A percentile compares a stretch with the other conserved stretches of the same genome.
phyloP scores from a whole-genome alignment of 2,113 vertebrate species.

The Megaceryle maxima region DNA sequence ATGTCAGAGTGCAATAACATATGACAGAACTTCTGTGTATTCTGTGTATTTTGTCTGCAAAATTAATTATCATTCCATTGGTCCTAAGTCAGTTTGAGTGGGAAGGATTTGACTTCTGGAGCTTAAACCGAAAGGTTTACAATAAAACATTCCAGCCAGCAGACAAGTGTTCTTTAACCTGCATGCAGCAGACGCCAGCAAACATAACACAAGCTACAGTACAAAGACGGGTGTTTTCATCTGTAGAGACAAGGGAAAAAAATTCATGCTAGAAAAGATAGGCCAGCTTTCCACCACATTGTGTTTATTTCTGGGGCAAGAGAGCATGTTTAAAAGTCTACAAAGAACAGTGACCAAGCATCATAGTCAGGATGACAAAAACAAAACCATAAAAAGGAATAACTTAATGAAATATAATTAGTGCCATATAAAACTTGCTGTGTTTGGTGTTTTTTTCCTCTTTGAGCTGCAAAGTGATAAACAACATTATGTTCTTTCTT shows the following conservation, averaged over 20 bases:
- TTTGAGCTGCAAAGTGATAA: not conserved
- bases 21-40: conserved; percentile 64
- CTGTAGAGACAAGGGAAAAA: conserved; percentile 73
- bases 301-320: not conserved
- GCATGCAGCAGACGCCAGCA: conserved; percentile 68
- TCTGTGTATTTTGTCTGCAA: conserved; percentile 71
- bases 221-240: conserved; percentile 74
- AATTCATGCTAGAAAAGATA: conserved; percentile 70
- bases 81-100: conserved; percentile 49
- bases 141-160: conserved; percentile 64
- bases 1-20: conserved; percentile 44
- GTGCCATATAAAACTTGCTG: not conserved
- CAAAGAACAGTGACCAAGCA: not conserved
- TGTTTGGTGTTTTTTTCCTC: not conserved
- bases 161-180: conserved; percentile 79
- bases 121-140: conserved; percentile 58
- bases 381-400: not conserved
- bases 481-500: not conserved
- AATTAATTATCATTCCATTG: conserved; percentile 70
- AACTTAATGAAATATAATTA: not conserved
- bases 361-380: not conserved
- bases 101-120: conserved; percentile 58
- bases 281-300: conserved; percentile 56
- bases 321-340: conserved; percentile 68
- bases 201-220: conserved; percentile 66